Base-by-base conservation (phyloP, 2,113 vertebrate species). In the Corythoichthys intestinalis region DNA sequence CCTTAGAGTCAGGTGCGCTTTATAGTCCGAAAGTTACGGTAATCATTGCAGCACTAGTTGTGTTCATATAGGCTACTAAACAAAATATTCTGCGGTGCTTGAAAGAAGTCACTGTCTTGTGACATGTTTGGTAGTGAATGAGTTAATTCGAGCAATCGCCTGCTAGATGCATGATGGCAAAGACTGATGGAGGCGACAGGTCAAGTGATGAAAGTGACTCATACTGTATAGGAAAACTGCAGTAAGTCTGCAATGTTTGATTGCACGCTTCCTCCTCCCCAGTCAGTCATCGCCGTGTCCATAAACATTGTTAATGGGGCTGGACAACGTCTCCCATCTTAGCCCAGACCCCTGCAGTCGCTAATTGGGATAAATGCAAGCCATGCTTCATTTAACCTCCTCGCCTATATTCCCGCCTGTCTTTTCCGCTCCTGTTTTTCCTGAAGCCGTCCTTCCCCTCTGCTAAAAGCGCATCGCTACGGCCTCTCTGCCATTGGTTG, bases 361-460 rank as follows among this genome's bases (percentile, higher is more conserved):
- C 85, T 91, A 92, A 91, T 92, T 92, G 90, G 89, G 85, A 90
- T 85, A 85, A 91, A 92, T 87, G 83, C 85, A 86, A 88, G 79
- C 88, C 84, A 90, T 76, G 90, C 86, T 87, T 90, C 87, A 86
- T 89, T 91, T 89, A 80, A 66, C 72, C 72, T 78, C 77, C 83
- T 77, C 71, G 77, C 84, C 70, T 76, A 73, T 81, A 65, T 80
- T 78, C 65, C 70, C 61, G 67, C 71, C 76, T 67, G 60, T 65
- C 79, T 72, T 57, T 47, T 46, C 41, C 75, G 60, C 69, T 63
- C 65, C 34, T 13, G 28, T 63, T 67, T 72, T 59, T 54, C 67
- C 53, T 77, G 38, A 56, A 56, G 13, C 50, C 60, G 49, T 14
- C 11, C 70, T 61, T 54, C 66, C 56, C 6, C 76, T 80, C 75